Percentiles rank a stretch among this genome's conserved stretches.
These are phyloP conservation scores for Manis pentadactyla DNA, from an alignment of 2,797 vertebrate species.

Conservation along the genomic window DNA sequence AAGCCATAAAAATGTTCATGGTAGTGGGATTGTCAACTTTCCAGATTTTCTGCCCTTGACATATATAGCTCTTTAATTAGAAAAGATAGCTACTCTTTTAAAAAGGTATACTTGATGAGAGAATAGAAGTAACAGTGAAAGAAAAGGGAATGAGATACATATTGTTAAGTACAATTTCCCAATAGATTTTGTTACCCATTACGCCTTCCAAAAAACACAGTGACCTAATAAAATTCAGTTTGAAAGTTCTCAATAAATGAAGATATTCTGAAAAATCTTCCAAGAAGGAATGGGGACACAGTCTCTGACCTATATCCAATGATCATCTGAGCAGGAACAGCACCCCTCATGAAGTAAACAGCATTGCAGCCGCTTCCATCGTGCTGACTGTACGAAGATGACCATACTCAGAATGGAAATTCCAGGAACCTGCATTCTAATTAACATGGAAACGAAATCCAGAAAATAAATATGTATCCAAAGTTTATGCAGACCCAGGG, in stretches of 20 bases:
- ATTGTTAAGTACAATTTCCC: neutral
- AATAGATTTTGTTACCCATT: neutral
- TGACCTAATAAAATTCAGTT: neutral
- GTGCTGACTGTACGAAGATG: conserved; percentile 84
- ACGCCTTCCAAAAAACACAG: neutral
- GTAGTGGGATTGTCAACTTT: neutral
- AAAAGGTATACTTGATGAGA: neutral
- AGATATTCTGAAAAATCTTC: neutral
- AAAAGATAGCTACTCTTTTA: neutral
- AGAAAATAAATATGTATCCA: conserved; percentile 83
- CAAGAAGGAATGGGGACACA: neutral
- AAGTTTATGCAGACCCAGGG: conserved; percentile 57
- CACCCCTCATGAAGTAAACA: conserved; percentile 75
- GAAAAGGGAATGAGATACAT: neutral
- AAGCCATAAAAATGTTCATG: conserved; percentile 1
- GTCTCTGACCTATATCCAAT: conserved; percentile 15
- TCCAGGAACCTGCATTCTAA: conserved; percentile 87
- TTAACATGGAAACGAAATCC: conserved; percentile 88
- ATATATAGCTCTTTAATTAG: neutral
- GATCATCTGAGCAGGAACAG: too few relatives aligned
- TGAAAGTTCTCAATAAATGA: neutral
- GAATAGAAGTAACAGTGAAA: neutral
- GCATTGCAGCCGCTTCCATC: conserved; percentile 78
- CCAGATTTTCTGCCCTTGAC: conserved; percentile 9
- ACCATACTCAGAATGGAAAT: conserved; percentile 85